phyloP scores from a whole-genome alignment of 2,797 vertebrate species.

The Coccyzus lansbergi region DNA sequence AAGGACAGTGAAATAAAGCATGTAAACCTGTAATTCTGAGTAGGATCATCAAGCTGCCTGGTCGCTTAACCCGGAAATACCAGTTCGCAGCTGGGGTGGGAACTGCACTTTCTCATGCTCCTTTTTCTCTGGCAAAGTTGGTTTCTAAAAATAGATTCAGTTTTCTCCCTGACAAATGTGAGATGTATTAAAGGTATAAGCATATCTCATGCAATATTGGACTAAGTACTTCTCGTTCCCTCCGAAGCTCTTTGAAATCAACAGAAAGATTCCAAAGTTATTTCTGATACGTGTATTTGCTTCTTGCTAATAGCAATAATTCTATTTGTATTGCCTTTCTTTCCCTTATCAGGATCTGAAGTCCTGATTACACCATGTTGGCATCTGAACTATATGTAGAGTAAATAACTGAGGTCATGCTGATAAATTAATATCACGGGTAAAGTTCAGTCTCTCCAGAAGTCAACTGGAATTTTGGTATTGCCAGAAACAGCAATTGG shows the following conservation, averaged over 20 bases:
- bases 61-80: conserved; percentile 37
- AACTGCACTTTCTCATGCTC: conserved; percentile 47
- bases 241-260: not conserved
- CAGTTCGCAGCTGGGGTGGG: not conserved
- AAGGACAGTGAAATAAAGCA: not conserved
- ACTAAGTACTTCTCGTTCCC: not conserved
- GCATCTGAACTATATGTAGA: not conserved
- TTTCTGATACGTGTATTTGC: not conserved
- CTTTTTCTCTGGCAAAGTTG: conserved; percentile 8
- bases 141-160: conserved; percentile 16
- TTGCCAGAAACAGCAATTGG: not conserved
- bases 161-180: not conserved
- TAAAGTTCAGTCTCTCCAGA: not conserved
- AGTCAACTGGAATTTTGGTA: not conserved
- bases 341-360: not conserved
- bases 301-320: not conserved
- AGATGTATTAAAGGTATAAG: not conserved
- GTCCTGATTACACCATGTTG: not conserved
- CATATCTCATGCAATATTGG: not conserved
- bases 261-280: not conserved
- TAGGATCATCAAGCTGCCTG: not conserved
- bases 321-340: not conserved
- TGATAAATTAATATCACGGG: not conserved
- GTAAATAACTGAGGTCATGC: not conserved
- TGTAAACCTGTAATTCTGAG: not conserved